Evolutionary conservation across 2,888 invertebrate genomes (phyloP).

Genomic region (Bedellia somnulentella): DNA sequence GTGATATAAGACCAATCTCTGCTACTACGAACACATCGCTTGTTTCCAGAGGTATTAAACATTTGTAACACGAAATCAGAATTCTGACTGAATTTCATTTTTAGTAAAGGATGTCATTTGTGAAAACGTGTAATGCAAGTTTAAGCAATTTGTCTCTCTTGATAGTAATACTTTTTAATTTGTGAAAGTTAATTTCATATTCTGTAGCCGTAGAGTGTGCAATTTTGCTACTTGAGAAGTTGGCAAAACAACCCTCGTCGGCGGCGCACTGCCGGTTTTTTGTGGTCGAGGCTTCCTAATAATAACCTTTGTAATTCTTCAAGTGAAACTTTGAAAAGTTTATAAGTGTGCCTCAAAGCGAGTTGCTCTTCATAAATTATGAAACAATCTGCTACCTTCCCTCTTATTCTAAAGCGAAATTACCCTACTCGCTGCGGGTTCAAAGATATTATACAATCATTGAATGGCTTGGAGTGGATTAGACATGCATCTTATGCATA

Average conservation of each 20-base stretch:
- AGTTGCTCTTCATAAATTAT: conserved; percentile 22
- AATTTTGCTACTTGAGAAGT: conserved; percentile 20
- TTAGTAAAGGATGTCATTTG: too few species aligned
- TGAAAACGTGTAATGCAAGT: too few species aligned
- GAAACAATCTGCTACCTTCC: conserved; percentile 17
- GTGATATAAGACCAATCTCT: conserved; percentile 10
- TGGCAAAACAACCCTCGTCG: conserved; percentile 23
- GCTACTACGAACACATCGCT: too few species aligned
- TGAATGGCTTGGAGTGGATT: too few species aligned
- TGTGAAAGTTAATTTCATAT: conserved; percentile 10
- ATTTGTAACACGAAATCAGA: too few species aligned
- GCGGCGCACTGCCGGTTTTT: conserved; percentile 18
- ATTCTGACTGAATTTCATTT: too few species aligned
- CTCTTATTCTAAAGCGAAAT: conserved; percentile 5
- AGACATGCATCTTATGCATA: too few species aligned
- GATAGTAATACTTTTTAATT: not conserved
- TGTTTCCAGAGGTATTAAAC: too few species aligned
- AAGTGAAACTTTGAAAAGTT: conserved; percentile 27
- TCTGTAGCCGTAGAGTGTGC: conserved; percentile 15
- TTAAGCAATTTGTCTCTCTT: too few species aligned
- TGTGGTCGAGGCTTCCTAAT: conserved; percentile 25
- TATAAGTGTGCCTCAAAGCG: conserved; percentile 24
- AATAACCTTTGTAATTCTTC: conserved; percentile 36
- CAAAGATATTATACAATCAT: too few species aligned
- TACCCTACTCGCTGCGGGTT: not conserved